Evolutionary conservation across 2,113 vertebrate genomes (phyloP).

Genomic region (Nannospalax galili): DNA sequence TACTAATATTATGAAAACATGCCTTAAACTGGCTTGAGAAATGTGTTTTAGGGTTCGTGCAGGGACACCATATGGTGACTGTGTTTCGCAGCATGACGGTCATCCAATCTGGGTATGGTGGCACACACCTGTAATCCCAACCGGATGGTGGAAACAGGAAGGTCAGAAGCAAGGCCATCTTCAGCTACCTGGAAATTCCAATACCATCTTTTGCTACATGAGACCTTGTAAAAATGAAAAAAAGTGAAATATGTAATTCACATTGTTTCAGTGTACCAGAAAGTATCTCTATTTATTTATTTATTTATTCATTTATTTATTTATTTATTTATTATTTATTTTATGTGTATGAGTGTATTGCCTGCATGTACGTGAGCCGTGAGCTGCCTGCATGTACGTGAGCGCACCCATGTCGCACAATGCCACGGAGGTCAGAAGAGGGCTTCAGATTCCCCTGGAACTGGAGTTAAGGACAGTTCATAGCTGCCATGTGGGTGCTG

Average conservation of each 20-base stretch:
- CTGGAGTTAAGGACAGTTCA: too few species aligned
- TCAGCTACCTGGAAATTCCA: neutral
- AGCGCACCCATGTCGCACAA: too few species aligned
- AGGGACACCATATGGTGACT: neutral
- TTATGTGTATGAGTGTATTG: too few species aligned
- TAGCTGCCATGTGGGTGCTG: too few species aligned
- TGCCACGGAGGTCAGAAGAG: too few species aligned
- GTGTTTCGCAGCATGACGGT: too few species aligned
- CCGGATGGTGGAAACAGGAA: neutral
- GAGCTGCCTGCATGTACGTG: too few species aligned
- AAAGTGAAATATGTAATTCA: neutral
- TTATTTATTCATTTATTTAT: too few species aligned
- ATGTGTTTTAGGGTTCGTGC: neutral
- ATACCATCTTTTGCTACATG: neutral
- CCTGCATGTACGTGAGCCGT: too few species aligned
- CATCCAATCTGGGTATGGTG: neutral
- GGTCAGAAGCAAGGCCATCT: neutral
- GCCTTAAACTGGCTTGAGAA: neutral
- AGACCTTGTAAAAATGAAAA: neutral
- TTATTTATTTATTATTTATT: too few species aligned
- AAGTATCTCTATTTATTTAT: too few species aligned
- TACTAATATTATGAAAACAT: neutral
- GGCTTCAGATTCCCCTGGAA: too few species aligned
- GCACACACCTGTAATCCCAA: fast-evolving
- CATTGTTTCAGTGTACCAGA: neutral